Evolutionary conservation across 2,113 vertebrate species (phyloP).

Genomic region (Ia io): DNA sequence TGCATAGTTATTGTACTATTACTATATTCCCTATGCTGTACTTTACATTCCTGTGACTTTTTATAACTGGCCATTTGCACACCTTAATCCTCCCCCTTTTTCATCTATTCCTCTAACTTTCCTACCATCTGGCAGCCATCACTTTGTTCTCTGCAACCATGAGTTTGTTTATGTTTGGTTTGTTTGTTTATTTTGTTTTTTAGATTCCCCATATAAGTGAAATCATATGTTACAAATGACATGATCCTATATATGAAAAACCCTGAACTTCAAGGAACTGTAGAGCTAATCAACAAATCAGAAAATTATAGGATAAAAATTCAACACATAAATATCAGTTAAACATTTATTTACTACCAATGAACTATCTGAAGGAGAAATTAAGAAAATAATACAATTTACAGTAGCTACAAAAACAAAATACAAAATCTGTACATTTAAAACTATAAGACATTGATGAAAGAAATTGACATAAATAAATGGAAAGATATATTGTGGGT

Average conservation of each 20-base stretch:
- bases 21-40: neutral
- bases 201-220: neutral
- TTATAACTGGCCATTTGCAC: neutral
- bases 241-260: neutral
- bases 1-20: neutral
- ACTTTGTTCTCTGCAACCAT: neutral
- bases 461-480: neutral
- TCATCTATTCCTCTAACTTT: neutral
- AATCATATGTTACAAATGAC: neutral
- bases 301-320: neutral
- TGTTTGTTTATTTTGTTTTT: neutral
- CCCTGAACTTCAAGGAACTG: neutral
- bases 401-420: neutral
- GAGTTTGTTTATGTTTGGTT: neutral
- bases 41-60: neutral
- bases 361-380: neutral
- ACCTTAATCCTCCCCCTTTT: neutral
- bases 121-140: neutral
- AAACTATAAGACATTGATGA: neutral
- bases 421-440: neutral
- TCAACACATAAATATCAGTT: neutral
- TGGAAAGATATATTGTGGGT: neutral
- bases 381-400: neutral
- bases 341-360: neutral
- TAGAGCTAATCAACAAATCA: neutral